phyloP scores from a whole-genome alignment of 1,140 invertebrate genomes.

The Pseudomyrmex concolor region DNA sequence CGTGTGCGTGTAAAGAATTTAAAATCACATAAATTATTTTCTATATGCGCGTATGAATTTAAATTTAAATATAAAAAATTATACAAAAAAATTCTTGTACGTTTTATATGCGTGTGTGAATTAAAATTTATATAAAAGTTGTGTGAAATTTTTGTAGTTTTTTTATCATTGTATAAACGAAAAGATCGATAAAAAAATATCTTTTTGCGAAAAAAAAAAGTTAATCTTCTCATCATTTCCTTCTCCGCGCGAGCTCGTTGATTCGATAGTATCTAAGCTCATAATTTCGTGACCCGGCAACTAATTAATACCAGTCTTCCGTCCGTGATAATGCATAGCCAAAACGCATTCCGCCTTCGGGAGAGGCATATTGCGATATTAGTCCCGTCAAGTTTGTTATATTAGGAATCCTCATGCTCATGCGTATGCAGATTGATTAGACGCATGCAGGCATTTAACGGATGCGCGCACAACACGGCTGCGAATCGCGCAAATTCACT shows the following conservation, averaged over 20 bases:
- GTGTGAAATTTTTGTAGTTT: no score
- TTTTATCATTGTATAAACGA: no score
- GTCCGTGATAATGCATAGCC: conserved; percentile 44
- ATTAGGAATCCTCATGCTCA: conserved; percentile 47
- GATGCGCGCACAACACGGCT: conserved; percentile 2
- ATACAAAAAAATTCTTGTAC: no score
- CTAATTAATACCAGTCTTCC: conserved; percentile 55
- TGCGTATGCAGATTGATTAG: conserved; percentile 47
- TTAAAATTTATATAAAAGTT: no score
- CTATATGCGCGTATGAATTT: no score
- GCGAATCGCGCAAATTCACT: conserved; percentile 41
- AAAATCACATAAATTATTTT: no score
- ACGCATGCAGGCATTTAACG: conserved; percentile 25
- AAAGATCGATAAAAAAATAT: no score
- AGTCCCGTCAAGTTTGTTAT: conserved; percentile 39
- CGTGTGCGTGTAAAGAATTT: no score
- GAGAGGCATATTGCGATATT: conserved; percentile 51
- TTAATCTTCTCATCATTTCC: conserved; percentile 22
- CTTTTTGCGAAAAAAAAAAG: neutral
- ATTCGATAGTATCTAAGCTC: conserved; percentile 39
- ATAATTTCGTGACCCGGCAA: conserved; percentile 39
- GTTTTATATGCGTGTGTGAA: no score
- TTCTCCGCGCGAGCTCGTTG: neutral
- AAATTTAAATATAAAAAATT: no score
- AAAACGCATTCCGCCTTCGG: conserved; percentile 44